Percentiles rank a stretch among this genome's conserved stretches.
These are phyloP conservation scores for Nesogale talazaci DNA, from an alignment of 2,113 vertebrate species.

Conservation along the genomic window DNA sequence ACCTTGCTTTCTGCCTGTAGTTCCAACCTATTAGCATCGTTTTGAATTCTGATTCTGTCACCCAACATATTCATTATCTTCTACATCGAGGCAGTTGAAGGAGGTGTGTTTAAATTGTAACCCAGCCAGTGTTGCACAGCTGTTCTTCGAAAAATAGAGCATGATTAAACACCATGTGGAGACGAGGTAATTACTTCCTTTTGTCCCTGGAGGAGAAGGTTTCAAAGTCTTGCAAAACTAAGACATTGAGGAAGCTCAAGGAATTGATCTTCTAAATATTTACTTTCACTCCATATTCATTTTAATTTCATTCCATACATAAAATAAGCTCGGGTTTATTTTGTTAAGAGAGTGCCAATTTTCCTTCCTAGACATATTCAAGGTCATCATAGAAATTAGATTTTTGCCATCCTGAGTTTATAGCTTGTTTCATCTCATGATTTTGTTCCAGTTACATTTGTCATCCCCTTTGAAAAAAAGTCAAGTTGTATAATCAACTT, in stretches of 20 bases:
- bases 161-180: slow-evolving; percentile 74
- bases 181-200: slow-evolving; percentile 81
- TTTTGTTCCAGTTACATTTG: slow-evolving; percentile 33
- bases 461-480: slow-evolving; percentile 38
- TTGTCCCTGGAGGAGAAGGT: slow-evolving; percentile 80
- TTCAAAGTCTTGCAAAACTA: slow-evolving; percentile 67
- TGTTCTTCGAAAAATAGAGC: slow-evolving; percentile 76
- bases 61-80: slow-evolving; percentile 77
- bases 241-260: slow-evolving; percentile 55
- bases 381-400: slow-evolving; percentile 56
- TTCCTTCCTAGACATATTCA: slow-evolving; percentile 43
- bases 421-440: background rate
- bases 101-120: slow-evolving; percentile 67
- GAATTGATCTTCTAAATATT: slow-evolving; percentile 79
- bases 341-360: slow-evolving; percentile 51
- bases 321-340: slow-evolving; percentile 2
- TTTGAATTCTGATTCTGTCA: slow-evolving; percentile 66
- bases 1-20: slow-evolving; percentile 44
- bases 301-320: slow-evolving; percentile 47
- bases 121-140: slow-evolving; percentile 74
- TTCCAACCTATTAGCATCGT: slow-evolving; percentile 40
- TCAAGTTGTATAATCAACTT: background rate
- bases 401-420: slow-evolving; percentile 49
- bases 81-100: slow-evolving; percentile 70
- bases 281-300: slow-evolving; percentile 55